Evolutionary conservation across 1,140 invertebrate species (phyloP), one percentile per base, ranked within the genome.

Genomic region (Mamestra configurata): DNA sequence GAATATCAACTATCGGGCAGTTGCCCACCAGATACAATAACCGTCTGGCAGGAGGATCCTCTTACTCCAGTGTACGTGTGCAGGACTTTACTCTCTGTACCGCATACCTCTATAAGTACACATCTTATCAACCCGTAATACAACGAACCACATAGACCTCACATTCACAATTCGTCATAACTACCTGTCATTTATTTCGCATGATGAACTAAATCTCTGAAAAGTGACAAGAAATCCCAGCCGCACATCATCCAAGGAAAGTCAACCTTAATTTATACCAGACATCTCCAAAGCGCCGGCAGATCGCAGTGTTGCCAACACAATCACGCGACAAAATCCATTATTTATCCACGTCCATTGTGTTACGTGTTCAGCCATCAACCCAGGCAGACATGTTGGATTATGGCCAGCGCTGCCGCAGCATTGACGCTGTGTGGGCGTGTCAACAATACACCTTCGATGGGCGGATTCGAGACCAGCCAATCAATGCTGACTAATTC

Each of bases 401-500:
- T 10, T 18, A 20, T 35, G 11, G 73, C 73, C 73, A 76, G 57
- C 40, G 13, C 43, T 27, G 18, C 35, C 24, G 7, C 49, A 55
- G 53, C 18, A 22, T n/a, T 53, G 53, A 20, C 68, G 49, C 27
- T 59, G 22, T 27, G 66, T 81, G 57, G 79, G 79, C 79, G 79
- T 81, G 61, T 64, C 75, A 66, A 27, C 64, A 70, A 43, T 46
- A 73, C 31, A 37, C 70, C 73, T 71, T 59, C 31, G 55, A 71
- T 70, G 68, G 79, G 75, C 79, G 79, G 64, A 27, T 57, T 79
- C 20, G 40, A 53, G 57, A 53, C 35, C 35, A 24, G 31, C 79
- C 79, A 81, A 81, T 78, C 75, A 81, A 77, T 78, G 75, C 27
- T 31, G 24, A 55, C 75, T 81, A 78, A 78, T 81, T 81, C 78